Conservation (phyloP, 2,113 vertebrate genomes). For the Laterallus jamaicensis region DNA sequence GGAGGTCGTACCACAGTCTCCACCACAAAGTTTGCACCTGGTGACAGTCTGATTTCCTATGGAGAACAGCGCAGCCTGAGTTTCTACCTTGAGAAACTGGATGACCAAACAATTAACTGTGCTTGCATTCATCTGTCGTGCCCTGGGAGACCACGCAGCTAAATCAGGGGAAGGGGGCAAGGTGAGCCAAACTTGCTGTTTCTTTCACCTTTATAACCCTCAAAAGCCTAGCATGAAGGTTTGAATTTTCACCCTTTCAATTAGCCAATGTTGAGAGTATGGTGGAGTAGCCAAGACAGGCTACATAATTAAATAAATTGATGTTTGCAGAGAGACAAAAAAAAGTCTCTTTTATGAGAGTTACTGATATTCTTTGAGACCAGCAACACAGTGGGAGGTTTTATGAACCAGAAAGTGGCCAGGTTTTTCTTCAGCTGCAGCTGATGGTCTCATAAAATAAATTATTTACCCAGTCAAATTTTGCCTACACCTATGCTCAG, state of each 20-base stretch:
- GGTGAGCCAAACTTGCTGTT: background rate
- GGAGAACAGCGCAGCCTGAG: background rate
- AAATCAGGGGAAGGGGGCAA: background rate
- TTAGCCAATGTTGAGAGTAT: background rate
- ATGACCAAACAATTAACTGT: background rate
- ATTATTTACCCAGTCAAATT: background rate
- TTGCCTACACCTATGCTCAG: background rate
- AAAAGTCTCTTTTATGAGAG: background rate
- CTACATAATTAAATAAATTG: background rate
- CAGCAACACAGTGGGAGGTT: background rate
- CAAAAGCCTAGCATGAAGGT: background rate
- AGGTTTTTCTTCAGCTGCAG: background rate
- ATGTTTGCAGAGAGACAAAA: background rate
- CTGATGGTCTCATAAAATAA: background rate
- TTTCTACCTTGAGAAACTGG: background rate
- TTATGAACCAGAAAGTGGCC: background rate
- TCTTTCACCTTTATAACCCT: background rate
- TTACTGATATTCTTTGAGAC: background rate
- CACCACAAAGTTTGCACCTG: background rate
- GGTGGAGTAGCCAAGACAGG: background rate
- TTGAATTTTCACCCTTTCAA: background rate
- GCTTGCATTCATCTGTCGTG: background rate
- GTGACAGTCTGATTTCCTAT: background rate
- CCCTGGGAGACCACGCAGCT: background rate
- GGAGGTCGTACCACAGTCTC: background rate